Evolutionary conservation across 2,797 vertebrate species (phyloP).

Genomic region (Galaxias olidus): DNA sequence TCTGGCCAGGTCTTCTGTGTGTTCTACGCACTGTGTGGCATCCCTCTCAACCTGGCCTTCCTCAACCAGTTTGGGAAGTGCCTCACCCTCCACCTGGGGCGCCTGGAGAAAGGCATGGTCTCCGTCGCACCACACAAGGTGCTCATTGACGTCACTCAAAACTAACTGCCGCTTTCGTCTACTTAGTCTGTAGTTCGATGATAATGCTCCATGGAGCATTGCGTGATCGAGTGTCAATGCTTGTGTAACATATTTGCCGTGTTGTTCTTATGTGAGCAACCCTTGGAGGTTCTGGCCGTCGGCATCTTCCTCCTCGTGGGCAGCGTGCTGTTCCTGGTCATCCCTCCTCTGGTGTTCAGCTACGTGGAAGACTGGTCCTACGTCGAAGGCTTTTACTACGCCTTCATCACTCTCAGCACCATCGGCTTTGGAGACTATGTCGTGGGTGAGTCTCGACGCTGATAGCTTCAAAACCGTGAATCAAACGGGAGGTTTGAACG

Average conservation of each 20-base stretch:
- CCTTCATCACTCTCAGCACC: constrained; percentile 94
- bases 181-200: too few relatives aligned
- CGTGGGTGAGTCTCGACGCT: constrained; percentile 80
- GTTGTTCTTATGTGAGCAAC: constrained; percentile 53
- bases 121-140: constrained; percentile 66
- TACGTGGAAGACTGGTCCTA: constrained; percentile 90
- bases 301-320: constrained; percentile 80
- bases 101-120: constrained; percentile 77
- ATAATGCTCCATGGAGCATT: too few relatives aligned
- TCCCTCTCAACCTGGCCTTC: constrained; percentile 88
- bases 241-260: background rate
- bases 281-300: constrained; percentile 78
- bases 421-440: constrained; percentile 95
- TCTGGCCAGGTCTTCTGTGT: constrained; percentile 90
- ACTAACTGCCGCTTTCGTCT: too few relatives aligned
- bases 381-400: constrained; percentile 90
- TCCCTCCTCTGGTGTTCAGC: constrained; percentile 89
- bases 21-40: constrained; percentile 89
- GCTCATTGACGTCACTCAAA: constrained; percentile 43
- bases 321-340: constrained; percentile 83
- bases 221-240: background rate
- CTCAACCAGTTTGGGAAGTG: constrained; percentile 87
- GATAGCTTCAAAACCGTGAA: too few relatives aligned
- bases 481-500: too few relatives aligned
- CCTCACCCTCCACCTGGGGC: constrained; percentile 78